These are phyloP conservation scores for Rhinoraja longicauda DNA, from an alignment of 2,797 vertebrate species.

Conservation along the genomic window DNA sequence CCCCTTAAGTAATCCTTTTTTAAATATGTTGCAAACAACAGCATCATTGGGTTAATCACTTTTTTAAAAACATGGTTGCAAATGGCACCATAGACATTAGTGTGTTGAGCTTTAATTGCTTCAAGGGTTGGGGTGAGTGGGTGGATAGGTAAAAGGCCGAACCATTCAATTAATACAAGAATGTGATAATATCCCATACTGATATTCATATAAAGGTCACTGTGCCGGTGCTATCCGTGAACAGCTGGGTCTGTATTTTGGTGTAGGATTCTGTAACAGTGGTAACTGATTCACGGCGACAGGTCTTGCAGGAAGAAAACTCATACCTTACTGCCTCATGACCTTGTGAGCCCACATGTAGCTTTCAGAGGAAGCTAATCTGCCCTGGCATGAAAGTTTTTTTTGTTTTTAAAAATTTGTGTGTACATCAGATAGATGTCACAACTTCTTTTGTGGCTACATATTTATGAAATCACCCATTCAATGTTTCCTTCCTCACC, in stretches of 20 bases:
- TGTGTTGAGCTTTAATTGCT: conserved; percentile 1
- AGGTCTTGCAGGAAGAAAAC: not conserved
- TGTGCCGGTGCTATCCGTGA: not conserved
- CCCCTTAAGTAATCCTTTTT: not conserved
- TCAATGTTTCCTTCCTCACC: not conserved
- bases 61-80: not conserved
- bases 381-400: not conserved
- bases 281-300: not conserved
- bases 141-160: too few species aligned
- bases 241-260: not conserved
- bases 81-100: not conserved
- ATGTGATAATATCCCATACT: not conserved
- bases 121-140: not conserved
- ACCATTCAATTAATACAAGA: not conserved
- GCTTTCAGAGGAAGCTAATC: not conserved
- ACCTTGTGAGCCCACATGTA: not conserved
- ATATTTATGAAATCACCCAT: not conserved
- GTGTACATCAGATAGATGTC: not conserved
- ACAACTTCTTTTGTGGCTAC: not conserved
- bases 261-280: too few species aligned
- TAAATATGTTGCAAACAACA: not conserved
- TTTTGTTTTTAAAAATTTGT: not conserved
- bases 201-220: not conserved
- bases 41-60: conserved; percentile 8
- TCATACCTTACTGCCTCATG: not conserved